A percentile compares a stretch with the other conserved stretches of the same genome.
Evolutionary conservation across 1,140 invertebrate species (phyloP).

Genomic region (Ridgeia piscesae): DNA sequence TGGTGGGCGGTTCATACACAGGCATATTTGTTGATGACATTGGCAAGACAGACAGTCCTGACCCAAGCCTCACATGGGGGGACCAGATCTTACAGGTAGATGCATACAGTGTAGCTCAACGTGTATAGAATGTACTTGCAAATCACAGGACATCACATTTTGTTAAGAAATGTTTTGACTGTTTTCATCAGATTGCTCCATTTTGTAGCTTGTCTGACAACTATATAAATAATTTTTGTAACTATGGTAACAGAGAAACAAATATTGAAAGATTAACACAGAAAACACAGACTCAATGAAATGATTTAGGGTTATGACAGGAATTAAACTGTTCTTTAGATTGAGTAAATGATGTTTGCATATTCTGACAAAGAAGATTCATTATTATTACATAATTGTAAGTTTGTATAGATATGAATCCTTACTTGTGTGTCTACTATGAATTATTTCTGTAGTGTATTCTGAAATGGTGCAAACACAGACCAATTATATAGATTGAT

Average conservation of each 20-base stretch:
- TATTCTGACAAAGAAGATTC: neutral
- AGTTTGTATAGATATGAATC: neutral
- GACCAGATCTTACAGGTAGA: neutral
- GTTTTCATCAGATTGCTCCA: neutral
- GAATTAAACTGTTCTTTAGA: neutral
- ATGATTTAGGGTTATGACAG: neutral
- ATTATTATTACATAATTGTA: neutral
- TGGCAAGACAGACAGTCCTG: neutral
- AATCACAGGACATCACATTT: too few species aligned
- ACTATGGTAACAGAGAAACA: neutral
- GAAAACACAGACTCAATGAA: neutral
- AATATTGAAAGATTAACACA: neutral
- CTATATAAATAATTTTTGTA: neutral
- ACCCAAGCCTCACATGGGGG: neutral
- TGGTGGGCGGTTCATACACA: neutral
- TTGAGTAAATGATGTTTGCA: neutral
- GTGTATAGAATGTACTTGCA: neutral
- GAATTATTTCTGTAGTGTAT: too few species aligned
- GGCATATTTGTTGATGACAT: neutral
- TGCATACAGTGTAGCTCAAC: neutral
- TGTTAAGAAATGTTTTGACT: too few species aligned
- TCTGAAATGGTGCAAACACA: too few species aligned
- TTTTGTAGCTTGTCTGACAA: neutral
- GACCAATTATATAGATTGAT: too few species aligned
- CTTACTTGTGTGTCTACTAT: too few species aligned